Conservation (phyloP, 2,113 vertebrate genomes). For the Amazona guildingii region DNA sequence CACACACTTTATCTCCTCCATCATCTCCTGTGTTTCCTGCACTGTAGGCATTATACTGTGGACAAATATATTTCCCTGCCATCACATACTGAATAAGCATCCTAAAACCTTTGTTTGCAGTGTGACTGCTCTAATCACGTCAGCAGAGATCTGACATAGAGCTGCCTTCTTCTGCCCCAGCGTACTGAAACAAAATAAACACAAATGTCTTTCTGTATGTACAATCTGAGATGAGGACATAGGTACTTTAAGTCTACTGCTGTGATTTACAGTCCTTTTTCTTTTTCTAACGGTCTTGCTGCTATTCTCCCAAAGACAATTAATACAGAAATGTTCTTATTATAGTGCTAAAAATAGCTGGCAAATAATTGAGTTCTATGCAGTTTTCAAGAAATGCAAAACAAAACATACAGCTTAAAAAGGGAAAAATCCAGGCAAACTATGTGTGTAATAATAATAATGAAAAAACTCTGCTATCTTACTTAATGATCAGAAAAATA, state of each 20-base stretch:
- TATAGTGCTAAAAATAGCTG: neutral
- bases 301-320: neutral
- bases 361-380: neutral
- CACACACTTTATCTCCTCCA: neutral
- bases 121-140: neutral
- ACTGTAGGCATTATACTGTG: neutral
- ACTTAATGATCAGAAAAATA: conserved; percentile 10
- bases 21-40: conserved; percentile 18
- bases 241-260: neutral
- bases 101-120: neutral
- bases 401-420: neutral
- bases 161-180: neutral
- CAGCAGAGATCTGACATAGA: neutral
- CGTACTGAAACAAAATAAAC: neutral
- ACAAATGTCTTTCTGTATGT: neutral
- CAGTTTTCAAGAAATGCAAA: neutral
- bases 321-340: neutral
- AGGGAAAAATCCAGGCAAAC: neutral
- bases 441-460: neutral
- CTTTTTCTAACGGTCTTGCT: neutral
- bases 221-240: neutral
- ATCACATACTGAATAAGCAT: neutral
- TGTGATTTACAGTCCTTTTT: neutral
- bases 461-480: neutral
- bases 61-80: neutral